phyloP scores from a whole-genome alignment of 2,888 invertebrate species.

The Lucinisca nassula region DNA sequence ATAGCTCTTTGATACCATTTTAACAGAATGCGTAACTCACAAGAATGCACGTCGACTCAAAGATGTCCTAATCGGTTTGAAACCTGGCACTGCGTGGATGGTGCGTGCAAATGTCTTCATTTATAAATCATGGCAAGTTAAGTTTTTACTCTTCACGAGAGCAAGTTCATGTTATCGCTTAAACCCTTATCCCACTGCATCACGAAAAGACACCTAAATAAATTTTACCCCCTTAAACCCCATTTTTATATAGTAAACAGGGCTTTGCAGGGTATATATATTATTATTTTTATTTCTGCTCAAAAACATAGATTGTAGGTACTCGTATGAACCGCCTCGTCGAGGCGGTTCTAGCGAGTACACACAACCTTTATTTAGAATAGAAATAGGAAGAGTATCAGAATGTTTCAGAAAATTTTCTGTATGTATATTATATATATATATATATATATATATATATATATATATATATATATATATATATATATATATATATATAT shows the following conservation, averaged over 20 bases:
- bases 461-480: no score
- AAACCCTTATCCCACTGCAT: background rate
- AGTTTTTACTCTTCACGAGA: background rate
- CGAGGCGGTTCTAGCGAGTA: no score
- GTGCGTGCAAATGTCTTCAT: background rate
- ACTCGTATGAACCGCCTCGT: background rate
- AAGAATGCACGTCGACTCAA: background rate
- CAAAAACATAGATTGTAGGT: background rate
- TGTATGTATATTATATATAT: no score
- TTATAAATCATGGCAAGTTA: background rate
- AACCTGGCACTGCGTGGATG: background rate
- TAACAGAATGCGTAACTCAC: background rate
- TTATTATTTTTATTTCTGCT: background rate
- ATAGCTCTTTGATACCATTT: background rate
- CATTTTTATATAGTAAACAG: no score
- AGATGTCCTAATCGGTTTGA: background rate
- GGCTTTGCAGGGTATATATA: no score
- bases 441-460: no score
- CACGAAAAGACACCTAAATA: background rate
- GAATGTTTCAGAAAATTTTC: no score
- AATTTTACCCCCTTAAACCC: no score
- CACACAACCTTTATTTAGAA: no score
- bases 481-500: no score
- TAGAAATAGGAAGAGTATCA: no score
- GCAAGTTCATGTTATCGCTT: no score